These are phyloP conservation scores for Holacanthus passer DNA, from an alignment of 2,113 vertebrate species.

Conservation along the genomic window DNA sequence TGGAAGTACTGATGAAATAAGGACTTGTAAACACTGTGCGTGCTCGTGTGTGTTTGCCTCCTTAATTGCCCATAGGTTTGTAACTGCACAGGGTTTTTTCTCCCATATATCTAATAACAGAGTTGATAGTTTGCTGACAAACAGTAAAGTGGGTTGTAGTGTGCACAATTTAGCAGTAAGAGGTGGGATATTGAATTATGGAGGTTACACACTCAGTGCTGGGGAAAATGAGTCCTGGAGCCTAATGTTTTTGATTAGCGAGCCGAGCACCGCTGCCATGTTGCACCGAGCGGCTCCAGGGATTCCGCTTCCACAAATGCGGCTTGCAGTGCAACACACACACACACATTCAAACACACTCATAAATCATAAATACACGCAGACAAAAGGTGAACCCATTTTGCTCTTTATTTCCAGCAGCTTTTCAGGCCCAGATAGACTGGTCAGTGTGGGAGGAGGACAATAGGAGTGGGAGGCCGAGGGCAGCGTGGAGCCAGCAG, in stretches of 20 bases:
- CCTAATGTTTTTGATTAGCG: conserved; percentile 82
- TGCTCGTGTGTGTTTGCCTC: conserved; percentile 46
- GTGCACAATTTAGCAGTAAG: conserved; percentile 69
- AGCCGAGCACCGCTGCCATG: conserved; percentile 55
- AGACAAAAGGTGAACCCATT: conserved; percentile 80
- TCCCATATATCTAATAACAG: conserved; percentile 70
- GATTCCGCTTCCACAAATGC: conserved; percentile 54
- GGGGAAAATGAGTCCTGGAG: conserved; percentile 73
- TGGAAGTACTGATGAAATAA: conserved; percentile 78
- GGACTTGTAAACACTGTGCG: conserved; percentile 70
- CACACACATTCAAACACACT: conserved; percentile 44
- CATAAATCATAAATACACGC: conserved; percentile 80
- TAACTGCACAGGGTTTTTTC: conserved; percentile 57
- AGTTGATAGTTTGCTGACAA: conserved; percentile 79
- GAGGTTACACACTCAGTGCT: conserved; percentile 70
- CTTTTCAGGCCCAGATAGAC: conserved; percentile 74
- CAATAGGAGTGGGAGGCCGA: conserved; percentile 78
- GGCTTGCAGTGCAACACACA: conserved; percentile 37
- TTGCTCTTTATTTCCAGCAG: conserved; percentile 76
- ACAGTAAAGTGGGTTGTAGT: conserved; percentile 71
- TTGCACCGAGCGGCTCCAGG: conserved; percentile 65
- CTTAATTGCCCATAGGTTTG: conserved; percentile 73
- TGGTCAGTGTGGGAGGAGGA: conserved; percentile 82
- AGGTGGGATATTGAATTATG: conserved; percentile 78
- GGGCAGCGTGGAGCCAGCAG: conserved; percentile 62